Base-by-base conservation (phyloP, 2,888 invertebrate genomes). In the Pterostichus madidus region DNA sequence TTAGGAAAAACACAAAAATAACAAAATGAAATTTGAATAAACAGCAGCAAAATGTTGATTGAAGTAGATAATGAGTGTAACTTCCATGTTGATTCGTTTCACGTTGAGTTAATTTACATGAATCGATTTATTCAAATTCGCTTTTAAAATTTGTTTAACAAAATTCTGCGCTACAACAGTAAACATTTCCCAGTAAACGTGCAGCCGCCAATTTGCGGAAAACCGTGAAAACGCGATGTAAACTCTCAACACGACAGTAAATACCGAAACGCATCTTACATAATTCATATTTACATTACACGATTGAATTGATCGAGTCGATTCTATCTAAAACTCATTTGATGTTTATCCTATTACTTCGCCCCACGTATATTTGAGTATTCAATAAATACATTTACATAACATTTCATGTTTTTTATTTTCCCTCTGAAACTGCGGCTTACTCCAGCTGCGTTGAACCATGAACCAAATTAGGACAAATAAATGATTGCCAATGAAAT, bases 311-410 rank as follows among this genome's bases (percentile, higher is more conserved):
- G 85, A 84, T 85, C 84, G 78, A 52, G 75, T 81, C 85, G 84
- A 85, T 85, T 85, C 85, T 84, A 85, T 85, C 85, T 84, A 79
- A 85, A 85, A 85, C 84, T 85, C 85, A 84, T 85, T 85, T 85
- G 84, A 85, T 84, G 84, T 85, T 85, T 85, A 85, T 85, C 84
- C 85, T 84, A 84, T 84, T 85, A 84, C 84, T 61, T 53, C 80
- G 24, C 81, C 61, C 81, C 75, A 24, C 44, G 75, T 73, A 73
- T 80, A 75, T 81, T 81, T 81, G 81, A 75, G 81, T 75, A 81
- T 81, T 81, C 81, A 81, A 81, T 81, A 81, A 81, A 84, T 84
- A 83, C 84, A 85, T 84, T 84, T 85, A 83, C 84, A 85, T 81
- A 84, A 84, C 84, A 84, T 84, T 84, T 84, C 80, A 61, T 79